These are phyloP conservation scores for Cabera pusaria DNA, from an alignment of 2,888 invertebrate species.

Conservation along the genomic window DNA sequence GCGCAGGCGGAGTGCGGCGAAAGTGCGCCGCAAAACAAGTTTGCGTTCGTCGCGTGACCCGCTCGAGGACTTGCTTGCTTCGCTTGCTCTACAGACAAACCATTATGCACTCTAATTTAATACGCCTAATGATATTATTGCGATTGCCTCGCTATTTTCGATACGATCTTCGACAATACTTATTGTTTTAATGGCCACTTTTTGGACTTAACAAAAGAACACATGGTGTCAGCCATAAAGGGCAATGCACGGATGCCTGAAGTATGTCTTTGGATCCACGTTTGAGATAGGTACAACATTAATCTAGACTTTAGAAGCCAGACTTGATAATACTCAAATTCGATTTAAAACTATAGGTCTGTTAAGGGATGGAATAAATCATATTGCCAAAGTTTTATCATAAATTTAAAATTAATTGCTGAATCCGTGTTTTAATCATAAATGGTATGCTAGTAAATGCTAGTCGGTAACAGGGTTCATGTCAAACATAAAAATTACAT, in stretches of 20 bases:
- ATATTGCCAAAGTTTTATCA: too few species aligned
- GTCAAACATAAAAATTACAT: constrained; percentile 19
- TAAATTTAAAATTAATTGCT: too few species aligned
- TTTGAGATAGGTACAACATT: background rate
- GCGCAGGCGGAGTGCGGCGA: constrained; percentile 72
- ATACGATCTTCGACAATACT: constrained; percentile 26
- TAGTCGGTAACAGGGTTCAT: constrained; percentile 6
- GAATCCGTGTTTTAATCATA: too few species aligned
- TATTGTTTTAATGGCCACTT: constrained; percentile 29
- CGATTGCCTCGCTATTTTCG: constrained; percentile 27
- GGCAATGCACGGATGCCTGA: constrained; percentile 15
- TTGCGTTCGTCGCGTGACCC: constrained; percentile 76
- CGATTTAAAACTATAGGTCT: too few species aligned
- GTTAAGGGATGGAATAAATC: too few species aligned
- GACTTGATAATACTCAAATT: too few species aligned
- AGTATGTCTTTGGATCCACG: background rate
- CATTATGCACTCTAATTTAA: constrained; percentile 48
- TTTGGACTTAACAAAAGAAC: constrained; percentile 26
- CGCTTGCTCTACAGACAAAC: constrained; percentile 45
- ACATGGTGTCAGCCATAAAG: constrained; percentile 18
- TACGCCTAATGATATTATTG: constrained; percentile 35
- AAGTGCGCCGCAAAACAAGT: constrained; percentile 76
- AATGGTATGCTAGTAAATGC: too few species aligned
- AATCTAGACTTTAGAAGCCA: too few species aligned
- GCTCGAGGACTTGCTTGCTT: constrained; percentile 69